Evolutionary conservation across 23 tunicate species (phyloP), one percentile per base, ranked within the genome.

Genomic region (Aplidium turbinatum): DNA sequence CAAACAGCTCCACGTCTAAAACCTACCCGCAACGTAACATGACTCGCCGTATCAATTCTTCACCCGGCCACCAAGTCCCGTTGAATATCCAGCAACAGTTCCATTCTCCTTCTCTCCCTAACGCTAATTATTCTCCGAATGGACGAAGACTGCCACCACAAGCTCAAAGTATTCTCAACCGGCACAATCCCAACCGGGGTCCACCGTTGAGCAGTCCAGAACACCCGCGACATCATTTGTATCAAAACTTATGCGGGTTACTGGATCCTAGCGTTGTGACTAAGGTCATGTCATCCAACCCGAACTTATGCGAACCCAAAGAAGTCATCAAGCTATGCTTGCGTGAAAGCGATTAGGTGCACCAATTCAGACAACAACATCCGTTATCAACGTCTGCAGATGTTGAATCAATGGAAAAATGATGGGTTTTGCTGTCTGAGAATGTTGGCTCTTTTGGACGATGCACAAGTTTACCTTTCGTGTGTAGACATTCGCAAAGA

Each of bases 171-270:
- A n/a, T n/a, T n/a, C n/a, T n/a, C n/a, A n/a, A n/a, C n/a, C n/a
- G 35, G 60, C 79, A 18, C 33, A 61, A 23, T 47, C 79, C 35
- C 38, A 25, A 57, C 70, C 82, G 39, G 72, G 72, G 38, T 6
- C 72, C 50, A 5, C 45, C 73, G 16, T 47, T 89, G 31, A 72
- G 58, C 69, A 78, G 72, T 56, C 81, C 84, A 0, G 25, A 47
- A 2, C 75, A 84, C 70, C 97, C 97, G 20, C 61, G 91, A 0
- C 82, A 78, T 47, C 55, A 91, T 46, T 63, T 91, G 50, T 91
- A 57, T 74, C 84, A 72, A 52, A 91, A 91, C 58, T 56, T 91
- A 13, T 91, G 97, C 58, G 90, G 97, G 26, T 57, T 91, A 21
- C 84, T 91, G 54, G 79, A 76, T n/a, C 82, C 79, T 2, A 31